Evolutionary conservation across 2,113 vertebrate species (phyloP), one percentile per base, ranked within the genome.

Genomic region (Pristiophorus japonicus): DNA sequence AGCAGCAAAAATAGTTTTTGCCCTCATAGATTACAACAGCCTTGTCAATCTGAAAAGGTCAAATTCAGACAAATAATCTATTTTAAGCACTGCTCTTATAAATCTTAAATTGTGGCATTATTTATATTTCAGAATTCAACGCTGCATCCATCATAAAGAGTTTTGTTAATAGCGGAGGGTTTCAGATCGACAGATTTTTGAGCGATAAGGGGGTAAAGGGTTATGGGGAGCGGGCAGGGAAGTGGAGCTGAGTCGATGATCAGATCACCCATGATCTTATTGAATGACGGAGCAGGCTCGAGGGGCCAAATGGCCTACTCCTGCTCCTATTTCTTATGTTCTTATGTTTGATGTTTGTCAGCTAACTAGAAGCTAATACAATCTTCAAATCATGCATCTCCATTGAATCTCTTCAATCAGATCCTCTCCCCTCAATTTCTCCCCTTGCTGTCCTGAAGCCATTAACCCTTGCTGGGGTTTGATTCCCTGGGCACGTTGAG

Each of bases 61-160:
- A 92, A 92, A 63, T 92, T 92, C 34, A 92, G 88, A 38, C 34
- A 92, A 92, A 65, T 92, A 92, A 63, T 63, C 55, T 91, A 91
- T 62, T 92, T 92, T 92, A 92, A 92, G 88, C 87, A n/a, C 34
- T 91, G 10, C 4, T 34, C 12, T 88, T 88, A 88, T 90, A 59
- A 59, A 90, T 92, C 2, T 22, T 22, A 38, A 92, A 63, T 22
- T 63, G 34, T 91, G 87, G 30, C 88, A 63, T 65, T 92, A 22
- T 8, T 92, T 92, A 8, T 59, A 34, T 88, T 55, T 59, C 51
- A 88, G 59, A 92, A 92, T 38, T 45, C n/a, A 16, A 38, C 18
- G 18, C 59, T 24, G 18, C 59, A 92, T 38, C 1, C 45, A 59
- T 20, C 59, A 3, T 38, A 63, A 38, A 38, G 34, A 42, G 18